Base-by-base conservation (phyloP, 2,888 invertebrate species). In the Morinoia aosen region DNA sequence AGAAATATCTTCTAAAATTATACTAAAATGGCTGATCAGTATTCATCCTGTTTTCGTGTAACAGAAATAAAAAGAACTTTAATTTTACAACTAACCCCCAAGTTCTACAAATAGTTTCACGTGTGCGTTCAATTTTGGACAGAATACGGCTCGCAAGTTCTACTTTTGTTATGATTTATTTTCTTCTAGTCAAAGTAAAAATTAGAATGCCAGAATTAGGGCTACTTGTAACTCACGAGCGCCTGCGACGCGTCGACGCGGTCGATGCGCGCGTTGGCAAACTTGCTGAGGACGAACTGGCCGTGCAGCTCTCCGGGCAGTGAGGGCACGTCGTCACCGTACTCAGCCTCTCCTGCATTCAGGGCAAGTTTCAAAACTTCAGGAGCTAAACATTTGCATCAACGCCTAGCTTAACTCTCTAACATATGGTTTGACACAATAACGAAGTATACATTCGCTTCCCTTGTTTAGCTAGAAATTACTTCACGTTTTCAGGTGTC, bases 301-400 rank as follows among this genome's bases (percentile, higher is more conserved):
- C 98, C 98, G 97, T 98, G 98, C 0, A 98, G 97, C 97, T 99
- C 98, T 96, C 98, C 97, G 0, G 98, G 98, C 95, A 98, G 97
- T 0, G 97, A 11, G 57, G 98, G 98, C 58, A 98, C 97, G 97
- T 99, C 99, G 97, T 98, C 98, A 48, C 98, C 97, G 97, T 98
- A 99, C 95, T 98, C 98, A 0, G 98, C 98, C 97, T 98, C 98
- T 0, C 99, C 99, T 97, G 48, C 48, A 97, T 5, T 96, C 91
- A 40, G 95, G 48, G 19, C 12, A 19, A 12, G 19, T 19, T 61
- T 61, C 8, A 19, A 16, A 61, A 61, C 12, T 19, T 61, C 61
- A 12, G 12, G 8, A 19, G 33, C 91, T 40, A 48, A 25, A 40
- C 40, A 40, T 88, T 61, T n/a, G 25, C 88, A 33, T 33, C 8